Percentiles rank a stretch among this genome's conserved stretches.
Conservation (phyloP, 2,888 invertebrate species). For the Anoplius nigerrimus region DNA sequence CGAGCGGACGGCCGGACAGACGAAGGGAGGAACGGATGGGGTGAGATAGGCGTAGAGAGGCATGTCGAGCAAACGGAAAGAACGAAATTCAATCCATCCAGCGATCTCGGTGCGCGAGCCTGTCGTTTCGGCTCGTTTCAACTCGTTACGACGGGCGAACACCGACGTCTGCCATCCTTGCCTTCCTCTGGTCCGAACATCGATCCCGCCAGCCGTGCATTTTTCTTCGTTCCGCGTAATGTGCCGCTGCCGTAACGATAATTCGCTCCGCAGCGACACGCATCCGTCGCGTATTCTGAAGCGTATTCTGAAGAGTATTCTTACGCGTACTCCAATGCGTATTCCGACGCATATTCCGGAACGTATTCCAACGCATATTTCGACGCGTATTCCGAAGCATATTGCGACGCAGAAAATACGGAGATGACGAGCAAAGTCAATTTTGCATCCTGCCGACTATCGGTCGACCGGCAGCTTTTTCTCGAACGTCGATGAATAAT, state of each 20-base stretch:
- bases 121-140: constrained; percentile 19
- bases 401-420: not conserved
- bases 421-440: not conserved
- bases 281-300: too few relatives aligned
- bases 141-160: constrained; percentile 14
- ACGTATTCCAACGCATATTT: too few relatives aligned
- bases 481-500: not conserved
- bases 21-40: too few relatives aligned
- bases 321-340: too few relatives aligned
- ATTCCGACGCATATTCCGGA: too few relatives aligned
- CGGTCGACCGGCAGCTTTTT: not conserved
- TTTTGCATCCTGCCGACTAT: too few relatives aligned
- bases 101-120: not conserved
- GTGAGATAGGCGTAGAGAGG: too few relatives aligned
- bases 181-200: not conserved
- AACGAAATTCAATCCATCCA: constrained; percentile 8
- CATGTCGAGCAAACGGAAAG: constrained; percentile 1
- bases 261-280: constrained; percentile 14
- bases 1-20: too few relatives aligned
- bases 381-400: not conserved
- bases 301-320: too few relatives aligned
- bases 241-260: constrained; percentile 18
- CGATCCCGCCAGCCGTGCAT: not conserved
- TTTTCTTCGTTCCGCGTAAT: constrained; percentile 23
- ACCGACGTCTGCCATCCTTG: constrained; percentile 2